Evolutionary conservation across 1,140 invertebrate genomes (phyloP).

Genomic region (Drosophila pseudoobscura): DNA sequence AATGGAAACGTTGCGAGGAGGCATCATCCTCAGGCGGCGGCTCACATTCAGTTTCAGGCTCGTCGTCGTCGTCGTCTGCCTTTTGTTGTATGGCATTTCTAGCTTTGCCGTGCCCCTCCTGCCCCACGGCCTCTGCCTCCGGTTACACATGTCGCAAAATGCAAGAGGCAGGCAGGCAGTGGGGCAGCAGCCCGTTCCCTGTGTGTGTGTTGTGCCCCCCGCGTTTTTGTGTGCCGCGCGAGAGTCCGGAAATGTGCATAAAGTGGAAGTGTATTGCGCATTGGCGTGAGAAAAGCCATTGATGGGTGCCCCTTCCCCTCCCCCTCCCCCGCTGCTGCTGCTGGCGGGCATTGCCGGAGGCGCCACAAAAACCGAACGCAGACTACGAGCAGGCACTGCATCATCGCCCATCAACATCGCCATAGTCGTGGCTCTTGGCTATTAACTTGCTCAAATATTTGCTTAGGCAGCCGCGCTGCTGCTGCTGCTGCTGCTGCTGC

Average conservation of each 20-base stretch:
- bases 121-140: constrained; percentile 15
- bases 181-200: too few relatives aligned
- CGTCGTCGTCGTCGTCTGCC: constrained; percentile 29
- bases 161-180: too few relatives aligned
- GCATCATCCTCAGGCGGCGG: constrained; percentile 27
- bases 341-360: constrained; percentile 28
- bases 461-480: constrained; percentile 58
- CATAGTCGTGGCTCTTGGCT: constrained; percentile 66
- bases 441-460: constrained; percentile 78
- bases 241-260: constrained; percentile 74
- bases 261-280: constrained; percentile 77
- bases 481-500: constrained; percentile 2
- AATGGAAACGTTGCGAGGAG: constrained; percentile 58
- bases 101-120: background rate
- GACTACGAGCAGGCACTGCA: constrained; percentile 18
- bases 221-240: constrained; percentile 38
- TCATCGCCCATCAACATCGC: constrained; percentile 50
- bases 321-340: background rate
- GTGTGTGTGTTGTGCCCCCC: background rate
- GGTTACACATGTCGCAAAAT: constrained; percentile 35
- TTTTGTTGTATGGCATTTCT: constrained; percentile 47
- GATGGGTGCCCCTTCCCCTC: constrained; percentile 12
- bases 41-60: background rate
- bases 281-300: constrained; percentile 51
- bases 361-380: constrained; percentile 48